Evolutionary conservation across 2,888 invertebrate species (phyloP).

Genomic region (Caenorhabditis doughertyi): DNA sequence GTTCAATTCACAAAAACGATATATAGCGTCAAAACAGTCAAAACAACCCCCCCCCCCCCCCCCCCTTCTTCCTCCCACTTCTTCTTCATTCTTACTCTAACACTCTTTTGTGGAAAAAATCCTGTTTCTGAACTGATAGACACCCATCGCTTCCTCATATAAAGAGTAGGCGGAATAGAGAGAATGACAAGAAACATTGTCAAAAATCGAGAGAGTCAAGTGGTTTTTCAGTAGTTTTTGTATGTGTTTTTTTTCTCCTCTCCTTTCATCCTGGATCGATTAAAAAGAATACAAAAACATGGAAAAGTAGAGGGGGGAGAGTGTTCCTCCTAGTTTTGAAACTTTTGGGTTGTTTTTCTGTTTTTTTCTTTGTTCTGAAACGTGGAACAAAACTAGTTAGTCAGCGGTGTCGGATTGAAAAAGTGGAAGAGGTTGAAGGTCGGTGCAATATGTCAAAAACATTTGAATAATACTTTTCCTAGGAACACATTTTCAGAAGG

Average conservation of each 20-base stretch:
- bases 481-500: background rate
- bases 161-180: slow-evolving; percentile 3
- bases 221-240: slow-evolving; percentile 36
- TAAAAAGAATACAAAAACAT: slow-evolving; percentile 19
- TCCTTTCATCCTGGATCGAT: slow-evolving; percentile 35
- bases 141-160: slow-evolving; percentile 23
- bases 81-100: slow-evolving; percentile 1
- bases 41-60: slow-evolving; percentile 45
- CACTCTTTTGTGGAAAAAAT: slow-evolving; percentile 51
- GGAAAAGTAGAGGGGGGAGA: background rate
- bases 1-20: slow-evolving; percentile 51
- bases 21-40: slow-evolving; percentile 51
- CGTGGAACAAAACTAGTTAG: slow-evolving; percentile 24
- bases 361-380: slow-evolving; percentile 38
- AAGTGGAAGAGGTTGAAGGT: slow-evolving; percentile 17
- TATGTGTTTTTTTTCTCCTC: background rate
- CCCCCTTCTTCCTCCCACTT: background rate
- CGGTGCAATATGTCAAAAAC: slow-evolving; percentile 2
- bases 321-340: slow-evolving; percentile 65
- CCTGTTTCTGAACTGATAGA: slow-evolving; percentile 68
- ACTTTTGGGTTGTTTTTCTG: slow-evolving; percentile 51
- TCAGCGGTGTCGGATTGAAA: background rate
- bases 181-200: slow-evolving; percentile 1
- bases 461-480: background rate
- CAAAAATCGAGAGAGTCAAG: slow-evolving; percentile 30